phyloP scores from a whole-genome alignment of 2,888 invertebrate genomes.

The Cartodere bifasciata region DNA sequence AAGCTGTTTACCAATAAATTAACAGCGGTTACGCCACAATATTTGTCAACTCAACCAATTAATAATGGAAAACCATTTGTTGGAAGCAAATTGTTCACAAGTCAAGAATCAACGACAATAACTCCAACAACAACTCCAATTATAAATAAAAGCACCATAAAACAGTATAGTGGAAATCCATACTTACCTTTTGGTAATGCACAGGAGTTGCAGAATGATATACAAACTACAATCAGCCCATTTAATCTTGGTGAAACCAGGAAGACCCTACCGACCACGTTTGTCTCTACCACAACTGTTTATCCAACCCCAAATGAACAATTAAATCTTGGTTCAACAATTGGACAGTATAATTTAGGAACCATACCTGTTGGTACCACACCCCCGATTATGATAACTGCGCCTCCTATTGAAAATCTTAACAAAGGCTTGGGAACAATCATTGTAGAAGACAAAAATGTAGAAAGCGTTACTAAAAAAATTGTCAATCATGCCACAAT shows the following conservation, averaged over 20 bases:
- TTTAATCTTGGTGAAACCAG: not conserved
- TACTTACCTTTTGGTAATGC: too few relatives aligned
- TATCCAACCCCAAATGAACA: constrained; percentile 5
- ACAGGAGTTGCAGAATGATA: too few relatives aligned
- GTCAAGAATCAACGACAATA: too few relatives aligned
- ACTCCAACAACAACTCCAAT: constrained; percentile 5
- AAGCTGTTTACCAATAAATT: constrained; percentile 18
- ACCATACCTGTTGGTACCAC: not conserved
- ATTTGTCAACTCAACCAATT: constrained; percentile 27
- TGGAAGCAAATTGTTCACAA: constrained; percentile 24
- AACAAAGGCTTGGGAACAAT: not conserved
- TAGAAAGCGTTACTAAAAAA: constrained; percentile 28
- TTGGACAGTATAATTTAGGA: not conserved
- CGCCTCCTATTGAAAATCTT: not conserved
- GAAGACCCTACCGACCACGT: not conserved
- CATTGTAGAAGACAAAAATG: too few relatives aligned
- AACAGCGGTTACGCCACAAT: constrained; percentile 28
- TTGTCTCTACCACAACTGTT: not conserved
- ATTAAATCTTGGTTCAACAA: constrained; percentile 10
- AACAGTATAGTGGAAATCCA: not conserved
- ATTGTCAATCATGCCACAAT: constrained; percentile 33
- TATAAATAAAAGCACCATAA: not conserved
- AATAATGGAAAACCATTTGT: constrained; percentile 31
- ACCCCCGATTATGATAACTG: not conserved
- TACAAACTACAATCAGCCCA: not conserved